These are phyloP conservation scores for Trididemnum clinides DNA, from an alignment of 23 tunicate species.

Conservation along the genomic window DNA sequence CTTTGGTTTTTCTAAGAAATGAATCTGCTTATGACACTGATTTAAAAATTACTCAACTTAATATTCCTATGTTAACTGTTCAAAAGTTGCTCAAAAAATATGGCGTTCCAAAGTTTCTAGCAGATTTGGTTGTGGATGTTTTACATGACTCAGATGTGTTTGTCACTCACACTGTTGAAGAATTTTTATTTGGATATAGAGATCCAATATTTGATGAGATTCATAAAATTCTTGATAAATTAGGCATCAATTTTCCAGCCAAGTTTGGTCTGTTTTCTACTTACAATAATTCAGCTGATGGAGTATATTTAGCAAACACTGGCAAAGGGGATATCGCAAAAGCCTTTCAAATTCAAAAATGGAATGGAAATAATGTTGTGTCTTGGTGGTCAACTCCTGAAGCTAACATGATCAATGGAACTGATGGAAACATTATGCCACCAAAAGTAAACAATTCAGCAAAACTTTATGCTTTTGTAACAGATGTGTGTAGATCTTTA, in stretches of 20 bases:
- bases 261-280: constrained; percentile 77
- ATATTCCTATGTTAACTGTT: constrained; percentile 59
- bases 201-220: constrained; percentile 50
- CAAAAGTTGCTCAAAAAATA: not conserved
- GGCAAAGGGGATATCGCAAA: constrained; percentile 53
- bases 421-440: constrained; percentile 80
- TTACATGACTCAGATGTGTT: constrained; percentile 43
- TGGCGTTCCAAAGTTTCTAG: not conserved
- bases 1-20: constrained; percentile 52
- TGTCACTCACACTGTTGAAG: constrained; percentile 71
- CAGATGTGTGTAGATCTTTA: constrained; percentile 84
- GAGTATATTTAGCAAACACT: constrained; percentile 76
- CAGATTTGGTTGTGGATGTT: not conserved
- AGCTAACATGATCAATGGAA: constrained; percentile 91
- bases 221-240: not conserved
- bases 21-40: constrained; percentile 25
- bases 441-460: constrained; percentile 50
- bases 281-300: constrained; percentile 89
- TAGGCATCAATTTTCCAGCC: constrained; percentile 38
- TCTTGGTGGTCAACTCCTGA: constrained; percentile 64
- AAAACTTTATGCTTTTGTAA: constrained; percentile 51
- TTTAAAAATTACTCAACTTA: constrained; percentile 48
- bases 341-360: constrained; percentile 49
- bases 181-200: constrained; percentile 74
- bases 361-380: constrained; percentile 50